A percentile compares a stretch with the other conserved stretches of the same genome.
Conservation (phyloP, 2,797 vertebrate genomes). For the Pithecia hirsuta region DNA sequence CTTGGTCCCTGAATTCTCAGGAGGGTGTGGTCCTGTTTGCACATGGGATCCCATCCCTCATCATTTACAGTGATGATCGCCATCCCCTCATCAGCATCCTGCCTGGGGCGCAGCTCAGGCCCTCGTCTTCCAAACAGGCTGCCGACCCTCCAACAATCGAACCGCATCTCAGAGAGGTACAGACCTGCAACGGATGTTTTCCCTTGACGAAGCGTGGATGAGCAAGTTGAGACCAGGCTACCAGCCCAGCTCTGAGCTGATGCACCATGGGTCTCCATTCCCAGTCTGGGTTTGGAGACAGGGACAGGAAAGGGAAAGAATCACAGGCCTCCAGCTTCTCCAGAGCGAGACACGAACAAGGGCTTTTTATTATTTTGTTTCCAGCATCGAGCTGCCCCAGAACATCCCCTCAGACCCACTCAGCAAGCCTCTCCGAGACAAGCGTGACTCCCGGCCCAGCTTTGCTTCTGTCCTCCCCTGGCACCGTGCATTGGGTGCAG, state of each 20-base stretch:
- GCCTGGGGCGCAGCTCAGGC: background rate
- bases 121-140: background rate
- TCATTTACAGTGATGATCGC: background rate
- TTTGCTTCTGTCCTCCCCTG: background rate
- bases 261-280: accelerated
- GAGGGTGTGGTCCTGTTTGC: too few species aligned
- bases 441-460: background rate
- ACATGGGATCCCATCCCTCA: accelerated
- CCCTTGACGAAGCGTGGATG: accelerated
- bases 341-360: background rate
- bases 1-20: background rate
- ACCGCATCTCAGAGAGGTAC: accelerated
- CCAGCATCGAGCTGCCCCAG: background rate
- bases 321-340: background rate
- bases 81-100: background rate
- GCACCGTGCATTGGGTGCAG: background rate
- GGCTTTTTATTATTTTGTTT: background rate
- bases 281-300: background rate
- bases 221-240: accelerated
- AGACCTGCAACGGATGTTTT: accelerated
- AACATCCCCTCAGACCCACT: background rate
- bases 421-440: background rate
- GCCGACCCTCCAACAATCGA: background rate
- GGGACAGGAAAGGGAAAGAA: background rate
- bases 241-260: accelerated